Evolutionary conservation across 2,113 vertebrate genomes (phyloP).

Genomic region (Gnathonemus longibarbis): DNA sequence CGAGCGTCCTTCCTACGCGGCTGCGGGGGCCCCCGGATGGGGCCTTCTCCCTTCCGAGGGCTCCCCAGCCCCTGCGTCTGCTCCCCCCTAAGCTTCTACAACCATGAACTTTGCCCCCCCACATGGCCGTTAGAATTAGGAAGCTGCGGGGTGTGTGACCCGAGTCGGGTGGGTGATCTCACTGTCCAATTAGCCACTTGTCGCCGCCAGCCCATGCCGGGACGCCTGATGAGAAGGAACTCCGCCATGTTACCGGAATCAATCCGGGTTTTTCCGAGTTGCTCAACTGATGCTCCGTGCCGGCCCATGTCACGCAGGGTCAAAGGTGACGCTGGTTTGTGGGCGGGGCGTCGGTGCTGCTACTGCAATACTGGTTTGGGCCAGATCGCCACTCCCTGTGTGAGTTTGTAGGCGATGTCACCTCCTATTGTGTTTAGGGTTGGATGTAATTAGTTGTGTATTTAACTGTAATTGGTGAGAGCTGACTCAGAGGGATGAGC

Average conservation of each 20-base stretch:
- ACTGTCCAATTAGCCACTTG: slow-evolving; percentile 32
- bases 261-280: not conserved
- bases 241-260: not conserved
- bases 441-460: not conserved
- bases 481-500: not conserved
- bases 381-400: not conserved
- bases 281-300: not conserved
- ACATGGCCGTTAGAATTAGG: not conserved
- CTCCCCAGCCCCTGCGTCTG: not conserved
- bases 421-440: not conserved
- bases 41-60: not conserved
- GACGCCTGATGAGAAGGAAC: slow-evolving; percentile 7
- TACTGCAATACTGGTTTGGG: not conserved
- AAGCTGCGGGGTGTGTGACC: slow-evolving; percentile 32
- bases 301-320: not conserved
- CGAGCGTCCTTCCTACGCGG: not conserved
- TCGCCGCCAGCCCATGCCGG: not conserved
- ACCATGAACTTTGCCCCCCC: not conserved
- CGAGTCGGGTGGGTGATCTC: slow-evolving; percentile 32
- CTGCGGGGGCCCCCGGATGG: not conserved
- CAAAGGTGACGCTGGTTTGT: not conserved
- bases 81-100: not conserved
- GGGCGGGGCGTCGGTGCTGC: not conserved
- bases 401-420: not conserved
- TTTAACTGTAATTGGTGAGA: not conserved